Percentiles rank a stretch among this genome's conserved stretches.
Evolutionary conservation across 2,797 vertebrate genomes (phyloP).

Genomic region (Chelonia mydas): DNA sequence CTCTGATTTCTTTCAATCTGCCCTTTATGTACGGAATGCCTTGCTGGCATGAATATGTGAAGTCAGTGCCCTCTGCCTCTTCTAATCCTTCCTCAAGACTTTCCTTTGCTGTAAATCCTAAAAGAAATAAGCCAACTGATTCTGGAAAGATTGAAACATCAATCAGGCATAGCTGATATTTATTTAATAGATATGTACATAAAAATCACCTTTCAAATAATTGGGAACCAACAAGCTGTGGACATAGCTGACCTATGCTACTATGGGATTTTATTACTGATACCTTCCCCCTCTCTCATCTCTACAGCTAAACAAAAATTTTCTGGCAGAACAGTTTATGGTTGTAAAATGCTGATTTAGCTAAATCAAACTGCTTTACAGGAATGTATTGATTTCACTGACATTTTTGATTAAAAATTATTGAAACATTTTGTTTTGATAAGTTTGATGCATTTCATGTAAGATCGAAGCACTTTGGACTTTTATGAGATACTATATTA

Average conservation of each 20-base stretch:
- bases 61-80: not conserved
- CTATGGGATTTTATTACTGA: conserved; percentile 3
- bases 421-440: not conserved
- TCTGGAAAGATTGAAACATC: not conserved
- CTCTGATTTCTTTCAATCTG: not conserved
- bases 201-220: conserved; percentile 50
- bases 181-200: conserved; percentile 66
- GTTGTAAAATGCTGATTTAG: conserved; percentile 1
- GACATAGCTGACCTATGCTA: conserved; percentile 8
- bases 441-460: not conserved
- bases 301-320: not conserved
- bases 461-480: not conserved
- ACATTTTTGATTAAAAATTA: not conserved
- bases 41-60: not conserved
- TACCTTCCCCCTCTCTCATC: conserved; percentile 1
- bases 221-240: conserved; percentile 41
- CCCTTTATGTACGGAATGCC: accelerated
- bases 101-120: not conserved
- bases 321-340: not conserved
- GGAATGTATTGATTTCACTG: not conserved
- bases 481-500: not conserved
- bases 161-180: conserved; percentile 31
- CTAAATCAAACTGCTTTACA: not conserved
- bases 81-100: conserved; percentile 7
- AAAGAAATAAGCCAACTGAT: accelerated